These are phyloP conservation scores for Diaprepes abbreviatus DNA, from an alignment of 2,888 invertebrate species.

Conservation along the genomic window DNA sequence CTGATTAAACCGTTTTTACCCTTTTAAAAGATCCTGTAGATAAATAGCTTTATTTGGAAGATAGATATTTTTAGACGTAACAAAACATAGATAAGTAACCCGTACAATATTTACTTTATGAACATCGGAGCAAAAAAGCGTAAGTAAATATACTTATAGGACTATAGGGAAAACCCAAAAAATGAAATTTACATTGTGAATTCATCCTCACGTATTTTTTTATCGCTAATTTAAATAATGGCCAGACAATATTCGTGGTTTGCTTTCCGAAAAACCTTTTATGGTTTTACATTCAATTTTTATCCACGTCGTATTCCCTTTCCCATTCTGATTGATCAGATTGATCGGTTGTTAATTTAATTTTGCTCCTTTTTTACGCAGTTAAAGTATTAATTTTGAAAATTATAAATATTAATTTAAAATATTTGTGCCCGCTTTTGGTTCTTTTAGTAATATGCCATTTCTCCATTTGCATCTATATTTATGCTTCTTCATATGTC, in stretches of 20 bases:
- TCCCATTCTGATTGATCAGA: not conserved
- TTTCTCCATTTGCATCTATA: too few species aligned
- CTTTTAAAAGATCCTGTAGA: too few species aligned
- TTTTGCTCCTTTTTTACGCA: too few species aligned
- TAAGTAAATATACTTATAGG: slow-evolving; percentile 2
- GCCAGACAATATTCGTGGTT: slow-evolving; percentile 4
- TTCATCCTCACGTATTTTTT: not conserved
- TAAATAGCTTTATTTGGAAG: too few species aligned
- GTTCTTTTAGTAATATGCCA: too few species aligned
- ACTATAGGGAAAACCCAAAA: not conserved
- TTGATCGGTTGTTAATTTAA: not conserved
- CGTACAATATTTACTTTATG: not conserved
- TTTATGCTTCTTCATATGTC: too few species aligned
- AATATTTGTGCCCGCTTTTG: too few species aligned
- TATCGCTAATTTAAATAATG: not conserved
- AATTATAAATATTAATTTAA: too few species aligned
- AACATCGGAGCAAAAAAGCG: not conserved
- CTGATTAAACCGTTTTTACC: too few species aligned
- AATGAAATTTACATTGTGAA: not conserved
- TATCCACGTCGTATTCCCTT: not conserved
- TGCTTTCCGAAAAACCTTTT: not conserved
- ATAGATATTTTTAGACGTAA: too few species aligned
- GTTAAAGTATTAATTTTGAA: too few species aligned
- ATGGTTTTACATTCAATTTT: not conserved
- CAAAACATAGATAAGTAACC: too few species aligned